Percentiles rank a stretch among this genome's conserved stretches.
phyloP scores from a whole-genome alignment of 2,888 invertebrate genomes.

The Cinara cedri region DNA sequence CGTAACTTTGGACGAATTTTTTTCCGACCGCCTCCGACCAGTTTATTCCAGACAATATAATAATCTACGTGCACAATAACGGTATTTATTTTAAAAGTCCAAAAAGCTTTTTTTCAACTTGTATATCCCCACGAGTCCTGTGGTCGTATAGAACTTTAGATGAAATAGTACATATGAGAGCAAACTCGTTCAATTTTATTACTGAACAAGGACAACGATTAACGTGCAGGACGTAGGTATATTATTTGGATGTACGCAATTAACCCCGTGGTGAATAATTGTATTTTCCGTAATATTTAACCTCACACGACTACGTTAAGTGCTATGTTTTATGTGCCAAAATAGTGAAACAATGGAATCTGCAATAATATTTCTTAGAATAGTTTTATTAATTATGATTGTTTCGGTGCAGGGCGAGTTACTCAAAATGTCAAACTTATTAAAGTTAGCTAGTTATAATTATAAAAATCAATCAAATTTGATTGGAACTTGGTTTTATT shows the following conservation, averaged over 20 bases:
- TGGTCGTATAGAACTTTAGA: background rate
- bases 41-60: slow-evolving; percentile 4
- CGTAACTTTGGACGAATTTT: slow-evolving; percentile 20
- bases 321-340: too few species aligned
- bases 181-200: background rate
- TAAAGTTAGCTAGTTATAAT: too few species aligned
- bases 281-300: too few species aligned
- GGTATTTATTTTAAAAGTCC: background rate
- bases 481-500: too few species aligned
- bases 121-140: background rate
- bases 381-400: too few species aligned
- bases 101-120: slow-evolving; percentile 4
- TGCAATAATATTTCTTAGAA: too few species aligned
- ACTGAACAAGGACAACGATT: background rate
- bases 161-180: background rate
- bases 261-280: background rate
- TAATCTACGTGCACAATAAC: slow-evolving; percentile 15
- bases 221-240: too few species aligned
- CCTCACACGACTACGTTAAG: too few species aligned
- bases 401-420: too few species aligned
- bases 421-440: too few species aligned
- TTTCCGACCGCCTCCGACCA: background rate
- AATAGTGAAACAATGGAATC: too few species aligned
- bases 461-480: too few species aligned
- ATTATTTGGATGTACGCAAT: background rate